Conservation (phyloP, 1,140 invertebrate genomes). For the Ceratosolen fusciceps region DNA sequence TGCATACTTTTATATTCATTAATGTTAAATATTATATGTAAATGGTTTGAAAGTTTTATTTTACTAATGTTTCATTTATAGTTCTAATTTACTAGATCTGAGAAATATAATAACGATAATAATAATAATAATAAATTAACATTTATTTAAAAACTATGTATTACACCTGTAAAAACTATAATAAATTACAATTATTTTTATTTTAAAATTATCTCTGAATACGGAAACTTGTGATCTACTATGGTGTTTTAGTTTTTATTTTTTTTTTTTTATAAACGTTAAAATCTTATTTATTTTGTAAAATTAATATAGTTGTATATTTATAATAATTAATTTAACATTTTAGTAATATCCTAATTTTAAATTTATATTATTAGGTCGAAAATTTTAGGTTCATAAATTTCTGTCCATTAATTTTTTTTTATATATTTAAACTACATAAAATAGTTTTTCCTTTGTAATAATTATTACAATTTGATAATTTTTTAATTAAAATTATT, state of each 20-base stretch:
- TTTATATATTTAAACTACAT: too few relatives aligned
- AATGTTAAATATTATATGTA: background rate
- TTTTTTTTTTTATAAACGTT: too few relatives aligned
- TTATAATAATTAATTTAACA: background rate
- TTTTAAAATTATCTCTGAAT: background rate
- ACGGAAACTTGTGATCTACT: background rate
- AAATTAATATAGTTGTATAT: background rate
- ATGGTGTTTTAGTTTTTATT: background rate
- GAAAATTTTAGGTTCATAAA: too few relatives aligned
- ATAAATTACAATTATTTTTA: background rate
- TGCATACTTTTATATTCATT: slow-evolving; percentile 32
- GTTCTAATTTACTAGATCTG: background rate
- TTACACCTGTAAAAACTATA: background rate
- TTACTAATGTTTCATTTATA: background rate
- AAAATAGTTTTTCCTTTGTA: too few relatives aligned
- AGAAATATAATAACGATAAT: background rate
- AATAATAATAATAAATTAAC: background rate
- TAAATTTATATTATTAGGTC: too few relatives aligned
- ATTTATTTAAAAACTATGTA: background rate
- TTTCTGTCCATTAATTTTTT: too few relatives aligned
- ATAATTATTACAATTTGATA: too few relatives aligned
- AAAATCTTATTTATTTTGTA: background rate
- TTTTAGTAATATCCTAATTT: too few relatives aligned
- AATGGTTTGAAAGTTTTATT: slow-evolving; percentile 1
- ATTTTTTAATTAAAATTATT: too few relatives aligned